Conservation (phyloP, 2,888 invertebrate genomes). For the Mesoligia furuncula region DNA sequence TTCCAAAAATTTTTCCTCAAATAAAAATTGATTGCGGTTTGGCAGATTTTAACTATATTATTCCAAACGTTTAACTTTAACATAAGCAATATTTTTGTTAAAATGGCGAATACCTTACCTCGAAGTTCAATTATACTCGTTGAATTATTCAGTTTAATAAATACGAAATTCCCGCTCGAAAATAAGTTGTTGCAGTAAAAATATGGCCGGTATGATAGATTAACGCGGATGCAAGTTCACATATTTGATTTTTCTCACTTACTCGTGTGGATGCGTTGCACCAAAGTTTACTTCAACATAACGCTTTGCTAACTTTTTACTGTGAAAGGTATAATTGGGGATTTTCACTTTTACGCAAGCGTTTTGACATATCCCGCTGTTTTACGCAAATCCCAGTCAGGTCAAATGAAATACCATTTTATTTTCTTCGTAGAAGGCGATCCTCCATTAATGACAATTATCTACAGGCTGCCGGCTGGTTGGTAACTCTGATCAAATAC, state of each 20-base stretch:
- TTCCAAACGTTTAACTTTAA: background rate
- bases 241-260: constrained; percentile 43
- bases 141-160: constrained; percentile 8
- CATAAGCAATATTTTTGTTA: background rate
- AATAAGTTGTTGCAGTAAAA: constrained; percentile 27
- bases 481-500: background rate
- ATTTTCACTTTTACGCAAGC: background rate
- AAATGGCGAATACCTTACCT: background rate
- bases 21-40: background rate
- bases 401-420: background rate
- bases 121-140: background rate
- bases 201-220: constrained; percentile 41
- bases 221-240: constrained; percentile 29
- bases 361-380: background rate
- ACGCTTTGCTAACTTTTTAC: constrained; percentile 4
- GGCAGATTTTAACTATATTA: background rate
- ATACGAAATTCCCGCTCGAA: constrained; percentile 14
- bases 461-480: too few species aligned
- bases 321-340: background rate
- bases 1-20: background rate
- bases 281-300: constrained; percentile 16
- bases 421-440: background rate
- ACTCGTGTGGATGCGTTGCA: constrained; percentile 26
- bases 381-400: background rate
- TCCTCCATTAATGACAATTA: background rate